phyloP scores from a whole-genome alignment of 2,888 invertebrate genomes.

The Latrodectus hesperus region DNA sequence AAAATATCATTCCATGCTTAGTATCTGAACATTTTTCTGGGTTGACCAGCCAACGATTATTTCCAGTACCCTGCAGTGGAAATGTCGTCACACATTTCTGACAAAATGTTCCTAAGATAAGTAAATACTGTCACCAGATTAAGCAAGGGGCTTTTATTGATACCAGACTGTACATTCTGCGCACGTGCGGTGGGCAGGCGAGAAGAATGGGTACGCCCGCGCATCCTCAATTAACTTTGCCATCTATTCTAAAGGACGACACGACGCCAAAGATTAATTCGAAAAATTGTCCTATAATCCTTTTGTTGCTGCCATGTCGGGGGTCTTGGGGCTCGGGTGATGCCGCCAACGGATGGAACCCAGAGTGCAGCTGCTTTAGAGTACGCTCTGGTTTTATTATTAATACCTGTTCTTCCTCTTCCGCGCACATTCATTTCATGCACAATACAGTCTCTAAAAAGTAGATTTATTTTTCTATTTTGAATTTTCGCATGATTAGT shows the following conservation, averaged over 20 bases:
- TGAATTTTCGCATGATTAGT: too few relatives aligned
- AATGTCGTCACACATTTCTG: too few relatives aligned
- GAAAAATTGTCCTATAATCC: constrained; percentile 53
- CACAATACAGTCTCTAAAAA: too few relatives aligned
- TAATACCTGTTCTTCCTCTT: constrained; percentile 20
- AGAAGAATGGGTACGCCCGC: constrained; percentile 15
- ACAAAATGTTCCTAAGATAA: too few relatives aligned
- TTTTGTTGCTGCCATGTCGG: constrained; percentile 26
- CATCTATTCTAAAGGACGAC: constrained; percentile 1
- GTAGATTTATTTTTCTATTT: too few relatives aligned
- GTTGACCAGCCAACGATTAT: too few relatives aligned
- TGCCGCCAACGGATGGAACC: constrained; percentile 24
- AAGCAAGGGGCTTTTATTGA: background rate
- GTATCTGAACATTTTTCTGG: too few relatives aligned
- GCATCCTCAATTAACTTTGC: constrained; percentile 46
- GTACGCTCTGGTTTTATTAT: too few relatives aligned
- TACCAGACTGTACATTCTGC: background rate
- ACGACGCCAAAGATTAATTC: constrained; percentile 41
- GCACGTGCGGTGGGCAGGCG: background rate
- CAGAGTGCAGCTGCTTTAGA: constrained; percentile 29
- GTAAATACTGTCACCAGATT: too few relatives aligned
- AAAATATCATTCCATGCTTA: too few relatives aligned
- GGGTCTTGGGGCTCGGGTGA: constrained; percentile 3
- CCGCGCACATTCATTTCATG: too few relatives aligned
- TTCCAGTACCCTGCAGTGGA: too few relatives aligned